These are phyloP conservation scores for Hypercompe scribonia DNA, from an alignment of 2,888 invertebrate species.

Conservation along the genomic window DNA sequence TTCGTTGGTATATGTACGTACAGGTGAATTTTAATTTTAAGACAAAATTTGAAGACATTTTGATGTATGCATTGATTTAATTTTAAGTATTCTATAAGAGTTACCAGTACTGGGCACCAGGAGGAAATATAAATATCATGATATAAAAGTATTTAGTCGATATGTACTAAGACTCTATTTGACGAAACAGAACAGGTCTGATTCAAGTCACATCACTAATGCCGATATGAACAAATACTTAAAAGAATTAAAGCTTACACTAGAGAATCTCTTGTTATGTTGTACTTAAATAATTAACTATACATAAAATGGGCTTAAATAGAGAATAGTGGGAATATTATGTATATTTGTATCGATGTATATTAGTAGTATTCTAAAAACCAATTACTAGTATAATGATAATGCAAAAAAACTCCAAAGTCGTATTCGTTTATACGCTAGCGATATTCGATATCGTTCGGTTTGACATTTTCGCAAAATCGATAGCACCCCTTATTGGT, in stretches of 20 bases:
- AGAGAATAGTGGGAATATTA: neutral
- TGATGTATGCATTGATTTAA: neutral
- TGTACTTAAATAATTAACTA: neutral
- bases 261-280: neutral
- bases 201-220: neutral
- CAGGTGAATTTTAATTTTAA: neutral
- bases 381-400: slow-evolving; percentile 10
- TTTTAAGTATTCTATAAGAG: neutral
- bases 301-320: neutral
- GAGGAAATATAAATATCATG: no score
- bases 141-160: neutral
- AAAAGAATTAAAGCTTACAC: neutral
- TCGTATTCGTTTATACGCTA: slow-evolving; percentile 61
- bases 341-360: neutral
- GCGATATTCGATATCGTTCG: slow-evolving; percentile 76
- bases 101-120: neutral
- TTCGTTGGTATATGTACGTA: neutral
- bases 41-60: neutral
- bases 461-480: slow-evolving; percentile 84
- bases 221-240: neutral
- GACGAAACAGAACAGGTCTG: neutral
- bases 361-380: neutral
- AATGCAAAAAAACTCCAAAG: slow-evolving; percentile 43
- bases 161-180: neutral
- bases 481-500: slow-evolving; percentile 86